Conservation (phyloP, 1,140 invertebrate genomes). For the Euglossa dilemma region DNA sequence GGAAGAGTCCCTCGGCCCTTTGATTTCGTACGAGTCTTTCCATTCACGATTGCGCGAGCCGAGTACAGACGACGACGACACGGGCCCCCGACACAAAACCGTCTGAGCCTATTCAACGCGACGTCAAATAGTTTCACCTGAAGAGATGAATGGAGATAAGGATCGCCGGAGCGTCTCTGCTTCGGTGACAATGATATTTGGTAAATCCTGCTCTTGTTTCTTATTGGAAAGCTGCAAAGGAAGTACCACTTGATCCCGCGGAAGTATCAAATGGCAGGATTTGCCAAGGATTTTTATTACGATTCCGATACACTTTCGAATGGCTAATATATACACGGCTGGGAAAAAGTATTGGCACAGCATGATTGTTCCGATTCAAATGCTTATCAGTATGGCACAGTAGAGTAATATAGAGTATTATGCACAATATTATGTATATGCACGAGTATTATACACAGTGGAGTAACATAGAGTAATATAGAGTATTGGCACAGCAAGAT, state of each 20-base stretch:
- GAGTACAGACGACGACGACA: constrained; percentile 14
- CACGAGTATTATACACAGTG: no score
- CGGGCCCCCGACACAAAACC: constrained; percentile 34
- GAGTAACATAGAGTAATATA: no score
- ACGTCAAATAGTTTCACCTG: constrained; percentile 39
- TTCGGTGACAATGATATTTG: constrained; percentile 26
- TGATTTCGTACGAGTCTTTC: constrained; percentile 31
- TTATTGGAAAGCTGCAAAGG: no score
- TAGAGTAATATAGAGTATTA: no score
- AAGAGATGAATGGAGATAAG: constrained; percentile 37
- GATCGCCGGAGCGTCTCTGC: neutral
- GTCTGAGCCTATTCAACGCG: constrained; percentile 41
- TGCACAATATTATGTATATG: no score
- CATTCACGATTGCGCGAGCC: constrained; percentile 27
- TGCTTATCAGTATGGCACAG: no score
- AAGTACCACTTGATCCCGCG: neutral
- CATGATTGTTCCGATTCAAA: no score
- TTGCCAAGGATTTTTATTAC: neutral
- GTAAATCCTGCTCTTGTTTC: constrained; percentile 6
- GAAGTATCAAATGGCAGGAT: neutral
- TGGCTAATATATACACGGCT: no score
- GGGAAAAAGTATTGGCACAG: no score
- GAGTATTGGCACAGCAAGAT: no score
- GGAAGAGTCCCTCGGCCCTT: constrained; percentile 37
- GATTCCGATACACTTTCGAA: no score